phyloP scores from a whole-genome alignment of 2,888 invertebrate species.

The Macrophya alboannulata region DNA sequence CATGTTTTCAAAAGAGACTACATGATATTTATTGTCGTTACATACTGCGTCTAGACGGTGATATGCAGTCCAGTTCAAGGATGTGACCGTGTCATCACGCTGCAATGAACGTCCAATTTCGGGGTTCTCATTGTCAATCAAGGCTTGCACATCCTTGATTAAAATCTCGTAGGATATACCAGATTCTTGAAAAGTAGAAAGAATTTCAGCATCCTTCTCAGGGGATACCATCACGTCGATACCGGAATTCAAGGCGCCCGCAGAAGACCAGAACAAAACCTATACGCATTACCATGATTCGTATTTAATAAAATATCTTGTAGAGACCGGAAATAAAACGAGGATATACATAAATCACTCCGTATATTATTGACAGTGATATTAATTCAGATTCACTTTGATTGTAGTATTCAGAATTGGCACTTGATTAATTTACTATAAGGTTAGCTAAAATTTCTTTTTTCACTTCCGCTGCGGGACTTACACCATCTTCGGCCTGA shows the following conservation, averaged over 20 bases:
- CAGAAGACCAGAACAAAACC: constrained; percentile 56
- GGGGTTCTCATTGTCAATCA: constrained; percentile 46
- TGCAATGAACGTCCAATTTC: constrained; percentile 15
- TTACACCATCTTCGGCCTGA: constrained; percentile 39
- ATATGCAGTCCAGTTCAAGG: constrained; percentile 52
- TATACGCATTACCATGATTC: background rate
- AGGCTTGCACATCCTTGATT: constrained; percentile 54
- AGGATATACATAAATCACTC: background rate
- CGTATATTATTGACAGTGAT: background rate
- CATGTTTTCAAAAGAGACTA: background rate
- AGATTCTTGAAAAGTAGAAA: constrained; percentile 33
- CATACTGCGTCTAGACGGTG: constrained; percentile 47
- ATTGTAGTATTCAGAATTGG: background rate
- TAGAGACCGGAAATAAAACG: background rate
- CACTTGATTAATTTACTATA: background rate
- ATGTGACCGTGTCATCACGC: background rate
- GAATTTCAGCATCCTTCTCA: constrained; percentile 32
- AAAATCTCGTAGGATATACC: constrained; percentile 49
- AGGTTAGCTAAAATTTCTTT: background rate
- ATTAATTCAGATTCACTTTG: background rate
- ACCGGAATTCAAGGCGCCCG: constrained; percentile 34
- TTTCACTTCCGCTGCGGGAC: constrained; percentile 3
- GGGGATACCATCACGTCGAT: constrained; percentile 58
- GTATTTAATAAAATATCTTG: background rate
- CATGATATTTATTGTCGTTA: background rate